Evolutionary conservation across 92 coral and sea anemone species (phyloP), one percentile per base, ranked within the genome.

Genomic region (Parazoanthus atlanticus): DNA sequence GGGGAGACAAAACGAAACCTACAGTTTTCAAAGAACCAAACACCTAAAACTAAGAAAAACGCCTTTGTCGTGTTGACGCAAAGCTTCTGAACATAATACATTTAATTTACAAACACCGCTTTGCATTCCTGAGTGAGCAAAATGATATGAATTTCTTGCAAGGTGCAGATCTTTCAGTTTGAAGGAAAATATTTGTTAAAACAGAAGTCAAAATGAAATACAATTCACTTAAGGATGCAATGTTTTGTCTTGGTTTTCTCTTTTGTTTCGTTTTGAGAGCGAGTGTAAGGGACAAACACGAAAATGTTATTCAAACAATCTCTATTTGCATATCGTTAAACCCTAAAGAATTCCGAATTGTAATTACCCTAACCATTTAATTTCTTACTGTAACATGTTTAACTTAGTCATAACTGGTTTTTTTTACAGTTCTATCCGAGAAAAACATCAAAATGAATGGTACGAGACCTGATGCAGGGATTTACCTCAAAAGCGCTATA

Each of bases 281-380:
- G 13, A 16, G 31, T 82, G 25, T 17, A 13, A 0, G n/a, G 28
- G 31, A 82, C 86, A 66, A 82, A 82, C 73, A 69, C 8, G 52
- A 41, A 84, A 83, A 26, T 25, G 38, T 15, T 82, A 13, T 25
- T 67, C 54, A 83, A 83, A 83, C 64, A 83, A 66, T 61, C 19
- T 10, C 76, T 40, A 70, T 84, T 71, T 84, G 87, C 87, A 84
- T 69, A 84, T 84, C 43, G 78, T 70, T 69, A 84, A 84, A 46
- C 74, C 79, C 67, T 69, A 26, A 84, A n/a, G 76, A 38, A 40
- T 82, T 66, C 32, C 66, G 40, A 26, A 84, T 30, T 70, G 79
- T 84, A 71, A 43, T 84, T 13, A 31, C 78, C n/a, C 49, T 84
- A 17, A 46, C 36, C 66, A 84, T 52, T 31, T 43, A 46, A 70